phyloP scores from a whole-genome alignment of 2,888 invertebrate genomes.

The Mimumesa dahlbomi region DNA sequence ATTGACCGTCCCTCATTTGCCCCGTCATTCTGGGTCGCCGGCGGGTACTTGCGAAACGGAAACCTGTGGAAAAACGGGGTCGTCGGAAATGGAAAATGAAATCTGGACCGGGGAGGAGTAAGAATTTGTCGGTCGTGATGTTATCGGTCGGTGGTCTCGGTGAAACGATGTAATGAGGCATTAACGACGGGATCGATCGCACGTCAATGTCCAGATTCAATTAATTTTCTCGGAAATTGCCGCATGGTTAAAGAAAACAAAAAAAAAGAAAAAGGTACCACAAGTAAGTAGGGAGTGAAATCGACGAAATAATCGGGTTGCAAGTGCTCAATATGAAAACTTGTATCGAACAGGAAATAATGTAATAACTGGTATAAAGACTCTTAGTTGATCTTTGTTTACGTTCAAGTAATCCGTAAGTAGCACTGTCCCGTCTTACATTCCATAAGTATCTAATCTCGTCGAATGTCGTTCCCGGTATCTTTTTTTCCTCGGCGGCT shows the following conservation, averaged over 20 bases:
- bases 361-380: too few relatives aligned
- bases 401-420: constrained; percentile 6
- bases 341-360: too few relatives aligned
- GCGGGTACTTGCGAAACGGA: not conserved
- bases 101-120: not conserved
- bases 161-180: too few relatives aligned
- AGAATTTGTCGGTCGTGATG: not conserved
- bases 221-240: too few relatives aligned
- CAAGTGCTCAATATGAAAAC: too few relatives aligned
- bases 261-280: too few relatives aligned
- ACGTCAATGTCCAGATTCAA: too few relatives aligned
- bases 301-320: too few relatives aligned
- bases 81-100: constrained; percentile 8
- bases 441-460: constrained; percentile 12
- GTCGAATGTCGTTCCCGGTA: not conserved
- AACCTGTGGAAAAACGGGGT: constrained; percentile 1
- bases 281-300: too few relatives aligned
- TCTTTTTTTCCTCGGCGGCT: constrained; percentile 10
- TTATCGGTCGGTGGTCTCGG: not conserved
- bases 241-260: too few relatives aligned
- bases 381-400: too few relatives aligned
- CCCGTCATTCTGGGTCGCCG: not conserved
- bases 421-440: not conserved
- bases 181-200: too few relatives aligned
- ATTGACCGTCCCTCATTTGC: not conserved